Evolutionary conservation across 2,888 invertebrate species (phyloP).

Genomic region (Alitta virens): DNA sequence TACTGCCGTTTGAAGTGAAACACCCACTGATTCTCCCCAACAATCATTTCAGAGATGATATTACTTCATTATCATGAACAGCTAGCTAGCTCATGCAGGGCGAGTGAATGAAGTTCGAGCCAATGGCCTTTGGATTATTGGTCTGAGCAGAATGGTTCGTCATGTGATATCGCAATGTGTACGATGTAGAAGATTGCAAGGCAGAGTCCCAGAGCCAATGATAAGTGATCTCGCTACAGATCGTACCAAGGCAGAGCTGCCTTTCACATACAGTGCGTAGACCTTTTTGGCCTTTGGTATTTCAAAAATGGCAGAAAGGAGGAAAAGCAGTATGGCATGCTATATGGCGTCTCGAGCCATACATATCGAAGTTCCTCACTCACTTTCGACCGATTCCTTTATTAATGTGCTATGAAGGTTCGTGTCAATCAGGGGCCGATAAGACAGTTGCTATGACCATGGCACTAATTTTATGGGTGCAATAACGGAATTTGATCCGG

Average conservation of each 20-base stretch:
- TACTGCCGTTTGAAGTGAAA: no score
- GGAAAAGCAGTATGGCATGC: constrained; percentile 39
- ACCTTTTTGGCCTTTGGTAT: constrained; percentile 45
- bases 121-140: constrained; percentile 21
- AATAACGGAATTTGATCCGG: background rate
- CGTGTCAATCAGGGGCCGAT: constrained; percentile 25
- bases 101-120: constrained; percentile 26
- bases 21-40: no score
- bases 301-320: constrained; percentile 35
- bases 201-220: constrained; percentile 31
- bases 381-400: constrained; percentile 30
- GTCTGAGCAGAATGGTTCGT: background rate
- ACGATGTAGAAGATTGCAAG: constrained; percentile 35
- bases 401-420: constrained; percentile 29
- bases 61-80: no score
- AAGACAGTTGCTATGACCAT: constrained; percentile 16
- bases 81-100: no score
- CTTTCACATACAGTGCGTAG: constrained; percentile 46
- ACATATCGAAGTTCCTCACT: constrained; percentile 35
- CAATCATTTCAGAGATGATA: no score
- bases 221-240: constrained; percentile 47
- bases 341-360: constrained; percentile 43
- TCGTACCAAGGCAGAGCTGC: constrained; percentile 31
- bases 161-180: constrained; percentile 33
- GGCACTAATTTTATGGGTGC: constrained; percentile 29